Percentiles rank a stretch among this genome's conserved stretches.
Evolutionary conservation across 2,888 invertebrate species (phyloP).

Genomic region (Hyles lineata): DNA sequence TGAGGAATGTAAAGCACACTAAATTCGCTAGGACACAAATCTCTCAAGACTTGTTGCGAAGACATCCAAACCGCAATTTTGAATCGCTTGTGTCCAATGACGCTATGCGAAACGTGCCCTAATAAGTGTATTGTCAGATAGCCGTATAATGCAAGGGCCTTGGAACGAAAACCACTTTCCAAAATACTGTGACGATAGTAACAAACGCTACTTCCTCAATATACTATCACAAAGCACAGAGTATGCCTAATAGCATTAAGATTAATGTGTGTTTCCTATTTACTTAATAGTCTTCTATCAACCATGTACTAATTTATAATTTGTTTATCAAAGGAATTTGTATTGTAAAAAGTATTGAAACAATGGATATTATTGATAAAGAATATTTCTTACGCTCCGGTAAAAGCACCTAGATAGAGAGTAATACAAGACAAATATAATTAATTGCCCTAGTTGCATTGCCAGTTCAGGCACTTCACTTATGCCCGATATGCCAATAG

Average conservation of each 20-base stretch:
- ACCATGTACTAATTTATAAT: too few species aligned
- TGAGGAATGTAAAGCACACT: neutral
- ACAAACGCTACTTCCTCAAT: neutral
- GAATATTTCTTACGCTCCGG: too few species aligned
- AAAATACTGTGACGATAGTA: neutral
- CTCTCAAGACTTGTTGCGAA: too few species aligned
- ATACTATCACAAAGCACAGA: neutral
- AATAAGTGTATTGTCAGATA: conserved; percentile 6
- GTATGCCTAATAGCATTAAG: neutral
- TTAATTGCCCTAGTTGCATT: too few species aligned
- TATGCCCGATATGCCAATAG: too few species aligned
- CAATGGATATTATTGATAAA: too few species aligned
- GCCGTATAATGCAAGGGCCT: conserved; percentile 1
- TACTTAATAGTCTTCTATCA: too few species aligned
- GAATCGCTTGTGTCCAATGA: neutral
- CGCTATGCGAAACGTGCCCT: neutral
- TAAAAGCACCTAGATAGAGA: too few species aligned
- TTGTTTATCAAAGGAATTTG: too few species aligned
- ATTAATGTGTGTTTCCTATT: neutral
- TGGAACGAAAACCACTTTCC: conserved; percentile 6
- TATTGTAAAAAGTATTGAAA: too few species aligned
- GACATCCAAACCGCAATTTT: neutral
- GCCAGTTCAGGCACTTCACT: too few species aligned
- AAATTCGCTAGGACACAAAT: neutral
- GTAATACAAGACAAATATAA: too few species aligned